Percentiles rank a stretch among this genome's conserved stretches.
Evolutionary conservation across 2,113 vertebrate species (phyloP).

Genomic region (Pelecanoides urinatrix): DNA sequence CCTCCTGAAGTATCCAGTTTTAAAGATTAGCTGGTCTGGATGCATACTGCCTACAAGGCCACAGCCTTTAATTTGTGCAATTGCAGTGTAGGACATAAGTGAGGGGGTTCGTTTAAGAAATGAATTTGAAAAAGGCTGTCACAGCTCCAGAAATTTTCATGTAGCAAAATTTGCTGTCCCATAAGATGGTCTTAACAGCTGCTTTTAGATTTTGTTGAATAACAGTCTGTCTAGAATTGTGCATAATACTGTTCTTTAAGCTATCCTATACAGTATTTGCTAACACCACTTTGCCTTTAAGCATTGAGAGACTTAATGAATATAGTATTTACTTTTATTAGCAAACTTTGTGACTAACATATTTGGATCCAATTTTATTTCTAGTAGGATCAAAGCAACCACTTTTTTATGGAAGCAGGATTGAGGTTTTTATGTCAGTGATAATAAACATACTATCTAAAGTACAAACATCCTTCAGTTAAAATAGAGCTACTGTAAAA

Average conservation of each 20-base stretch:
- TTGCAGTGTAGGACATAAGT: neutral
- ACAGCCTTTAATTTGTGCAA: neutral
- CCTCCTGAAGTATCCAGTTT: neutral
- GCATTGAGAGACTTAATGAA: neutral
- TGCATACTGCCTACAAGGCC: neutral
- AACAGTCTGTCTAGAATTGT: neutral
- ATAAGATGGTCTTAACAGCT: neutral
- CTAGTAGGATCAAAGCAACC: neutral
- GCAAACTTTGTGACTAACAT: neutral
- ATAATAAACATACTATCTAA: neutral
- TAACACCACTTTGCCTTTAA: conserved; percentile 48
- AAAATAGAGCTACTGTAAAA: neutral
- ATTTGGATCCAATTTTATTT: conserved; percentile 20
- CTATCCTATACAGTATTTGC: neutral
- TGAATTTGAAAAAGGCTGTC: neutral
- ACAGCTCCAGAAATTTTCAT: conserved; percentile 16
- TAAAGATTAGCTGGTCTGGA: conserved; percentile 26
- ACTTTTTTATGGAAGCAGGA: conserved; percentile 17
- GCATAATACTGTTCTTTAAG: neutral
- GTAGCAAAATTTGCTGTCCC: neutral
- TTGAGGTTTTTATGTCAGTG: conserved; percentile 9
- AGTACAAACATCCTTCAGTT: neutral
- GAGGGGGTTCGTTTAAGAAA: neutral
- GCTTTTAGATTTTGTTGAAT: neutral
- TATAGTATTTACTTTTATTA: neutral